These are phyloP conservation scores for Apistogramma diplotaenia DNA, from an alignment of 2,113 vertebrate genomes.

Conservation along the genomic window DNA sequence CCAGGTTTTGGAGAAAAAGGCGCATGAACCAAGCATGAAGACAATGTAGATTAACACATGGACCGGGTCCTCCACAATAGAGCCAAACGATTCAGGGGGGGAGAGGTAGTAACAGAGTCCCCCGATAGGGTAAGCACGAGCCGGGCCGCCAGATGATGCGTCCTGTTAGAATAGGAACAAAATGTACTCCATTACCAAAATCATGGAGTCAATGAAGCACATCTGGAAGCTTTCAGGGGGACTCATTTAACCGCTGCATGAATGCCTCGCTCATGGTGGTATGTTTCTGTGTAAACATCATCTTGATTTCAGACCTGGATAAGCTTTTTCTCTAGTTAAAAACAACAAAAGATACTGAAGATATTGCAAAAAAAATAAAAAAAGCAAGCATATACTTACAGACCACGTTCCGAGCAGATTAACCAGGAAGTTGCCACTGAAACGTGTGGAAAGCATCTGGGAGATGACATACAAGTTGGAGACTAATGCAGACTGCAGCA, in stretches of 20 bases:
- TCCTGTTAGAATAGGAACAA: conserved; percentile 75
- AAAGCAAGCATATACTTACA: conserved; percentile 81
- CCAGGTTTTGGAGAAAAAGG: conserved; percentile 99
- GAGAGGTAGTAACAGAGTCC: conserved; percentile 97
- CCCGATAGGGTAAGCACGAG: conserved; percentile 93
- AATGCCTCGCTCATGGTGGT: too few relatives aligned
- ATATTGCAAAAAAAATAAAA: background rate
- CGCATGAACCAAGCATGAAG: conserved; percentile 98
- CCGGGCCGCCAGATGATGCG: conserved; percentile 87
- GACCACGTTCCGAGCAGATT: conserved; percentile 98
- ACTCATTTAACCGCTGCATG: too few relatives aligned
- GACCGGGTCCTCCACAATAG: conserved; percentile 92
- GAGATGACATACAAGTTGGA: conserved; percentile 98
- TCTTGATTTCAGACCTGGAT: background rate
- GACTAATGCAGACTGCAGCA: conserved; percentile 95
- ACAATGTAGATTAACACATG: conserved; percentile 92
- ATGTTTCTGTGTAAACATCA: background rate
- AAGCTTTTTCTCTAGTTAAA: background rate
- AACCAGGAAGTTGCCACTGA: conserved; percentile 96
- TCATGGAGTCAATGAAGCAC: background rate
- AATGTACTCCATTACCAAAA: background rate
- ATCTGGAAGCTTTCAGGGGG: background rate
- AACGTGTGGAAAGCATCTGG: conserved; percentile 97
- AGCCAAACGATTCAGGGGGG: conserved; percentile 93
- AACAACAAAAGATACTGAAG: background rate